phyloP scores from a whole-genome alignment of 2,797 vertebrate species.

The Schizopygopsis malacanthus region DNA sequence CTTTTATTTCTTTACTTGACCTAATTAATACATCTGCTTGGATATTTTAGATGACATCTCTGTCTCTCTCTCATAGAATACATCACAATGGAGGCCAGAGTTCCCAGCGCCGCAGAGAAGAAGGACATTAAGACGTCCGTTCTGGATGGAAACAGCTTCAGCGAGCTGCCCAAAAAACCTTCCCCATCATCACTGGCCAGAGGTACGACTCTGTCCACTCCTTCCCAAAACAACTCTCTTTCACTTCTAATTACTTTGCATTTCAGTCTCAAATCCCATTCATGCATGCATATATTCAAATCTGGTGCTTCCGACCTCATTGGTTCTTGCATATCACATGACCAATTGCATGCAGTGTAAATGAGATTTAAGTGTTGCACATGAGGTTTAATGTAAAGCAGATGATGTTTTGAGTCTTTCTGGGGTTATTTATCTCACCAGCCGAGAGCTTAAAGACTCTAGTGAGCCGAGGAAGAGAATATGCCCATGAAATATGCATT shows the following conservation, averaged over 20 bases:
- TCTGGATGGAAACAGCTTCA: conserved; percentile 81
- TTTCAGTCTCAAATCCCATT: background rate
- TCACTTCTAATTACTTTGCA: background rate
- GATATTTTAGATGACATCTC: background rate
- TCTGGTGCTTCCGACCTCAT: background rate
- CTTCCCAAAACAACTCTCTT: background rate
- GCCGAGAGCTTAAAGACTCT: conserved; percentile 47
- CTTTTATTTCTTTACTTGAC: background rate
- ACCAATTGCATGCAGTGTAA: background rate
- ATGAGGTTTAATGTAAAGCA: background rate
- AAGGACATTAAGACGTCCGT: conserved; percentile 81
- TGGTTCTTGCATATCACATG: background rate
- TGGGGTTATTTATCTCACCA: conserved; percentile 18
- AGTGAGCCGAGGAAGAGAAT: conserved; percentile 35
- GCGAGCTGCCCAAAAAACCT: conserved; percentile 83
- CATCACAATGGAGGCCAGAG: conserved; percentile 82
- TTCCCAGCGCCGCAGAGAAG: conserved; percentile 78
- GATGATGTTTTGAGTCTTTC: background rate
- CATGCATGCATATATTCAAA: background rate
- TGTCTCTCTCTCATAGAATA: conserved; percentile 30
- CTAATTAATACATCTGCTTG: background rate
- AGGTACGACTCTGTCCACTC: conserved; percentile 66
- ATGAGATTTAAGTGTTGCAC: background rate
- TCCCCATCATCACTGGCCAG: conserved; percentile 73
- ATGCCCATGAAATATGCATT: conserved; percentile 73